These are phyloP conservation scores for Octopus bimaculoides DNA, from an alignment of 1,140 invertebrate genomes.

Conservation along the genomic window DNA sequence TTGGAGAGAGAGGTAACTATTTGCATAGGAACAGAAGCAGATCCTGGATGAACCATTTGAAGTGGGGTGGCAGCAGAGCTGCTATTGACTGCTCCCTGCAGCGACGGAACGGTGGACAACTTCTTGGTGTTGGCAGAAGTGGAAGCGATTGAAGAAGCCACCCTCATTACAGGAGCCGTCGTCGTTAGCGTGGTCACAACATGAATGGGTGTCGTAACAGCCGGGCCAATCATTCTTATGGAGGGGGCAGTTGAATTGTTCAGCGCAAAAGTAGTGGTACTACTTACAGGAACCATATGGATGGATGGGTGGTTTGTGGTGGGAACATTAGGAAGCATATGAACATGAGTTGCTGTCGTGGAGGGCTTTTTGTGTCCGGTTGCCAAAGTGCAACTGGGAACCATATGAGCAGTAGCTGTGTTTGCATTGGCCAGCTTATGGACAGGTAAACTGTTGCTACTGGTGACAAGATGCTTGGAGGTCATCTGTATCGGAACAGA, in stretches of 20 bases:
- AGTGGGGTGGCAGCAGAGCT: neutral
- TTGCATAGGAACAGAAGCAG: neutral
- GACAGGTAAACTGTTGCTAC: neutral
- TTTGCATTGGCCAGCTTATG: neutral
- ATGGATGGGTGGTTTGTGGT: neutral
- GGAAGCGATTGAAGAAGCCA: neutral
- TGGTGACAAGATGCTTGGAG: neutral
- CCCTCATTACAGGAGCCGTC: neutral
- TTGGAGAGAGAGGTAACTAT: neutral
- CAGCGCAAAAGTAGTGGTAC: neutral
- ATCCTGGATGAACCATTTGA: constrained; percentile 1
- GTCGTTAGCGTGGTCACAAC: neutral
- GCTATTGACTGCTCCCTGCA: neutral
- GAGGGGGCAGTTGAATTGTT: neutral
- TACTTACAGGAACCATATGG: constrained; percentile 2
- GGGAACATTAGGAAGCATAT: neutral
- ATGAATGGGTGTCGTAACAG: neutral
- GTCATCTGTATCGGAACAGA: constrained; percentile 6
- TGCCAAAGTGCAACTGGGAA: constrained; percentile 6
- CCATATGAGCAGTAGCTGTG: constrained; percentile 8
- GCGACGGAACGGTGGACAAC: neutral
- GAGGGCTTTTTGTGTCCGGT: neutral
- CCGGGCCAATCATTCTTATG: neutral
- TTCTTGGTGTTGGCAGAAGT: neutral
- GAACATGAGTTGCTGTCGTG: neutral